Evolutionary conservation across 2,113 vertebrate species (phyloP).

Genomic region (Felis chaus): DNA sequence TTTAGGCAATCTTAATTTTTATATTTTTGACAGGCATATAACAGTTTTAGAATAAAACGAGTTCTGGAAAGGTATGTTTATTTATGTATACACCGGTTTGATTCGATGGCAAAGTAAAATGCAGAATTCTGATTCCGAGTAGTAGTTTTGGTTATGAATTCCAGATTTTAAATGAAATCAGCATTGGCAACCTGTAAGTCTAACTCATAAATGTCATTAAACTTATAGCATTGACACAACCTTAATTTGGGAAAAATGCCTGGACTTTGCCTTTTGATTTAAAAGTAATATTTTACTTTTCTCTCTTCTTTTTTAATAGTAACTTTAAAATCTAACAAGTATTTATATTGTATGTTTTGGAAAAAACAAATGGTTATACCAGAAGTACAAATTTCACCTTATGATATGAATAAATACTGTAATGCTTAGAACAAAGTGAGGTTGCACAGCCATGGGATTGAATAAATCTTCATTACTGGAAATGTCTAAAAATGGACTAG

Average conservation of each 20-base stretch:
- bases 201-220: neutral
- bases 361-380: neutral
- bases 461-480: neutral
- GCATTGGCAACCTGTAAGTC: neutral
- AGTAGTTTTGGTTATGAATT: neutral
- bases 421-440: neutral
- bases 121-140: neutral
- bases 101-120: neutral
- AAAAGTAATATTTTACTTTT: neutral
- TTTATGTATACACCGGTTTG: neutral
- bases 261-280: conserved; percentile 25
- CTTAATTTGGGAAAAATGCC: conserved; percentile 6
- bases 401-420: neutral
- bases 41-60: neutral
- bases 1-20: neutral
- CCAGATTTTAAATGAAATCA: conserved; percentile 22
- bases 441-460: neutral
- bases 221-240: neutral
- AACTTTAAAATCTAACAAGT: conserved; percentile 34
- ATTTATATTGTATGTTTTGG: neutral
- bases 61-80: neutral
- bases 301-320: neutral
- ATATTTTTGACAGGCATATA: neutral
- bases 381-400: neutral
- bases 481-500: neutral